These are phyloP conservation scores for Tragelaphus strepsiceros DNA, from an alignment of 2,113 vertebrate genomes.

Conservation along the genomic window DNA sequence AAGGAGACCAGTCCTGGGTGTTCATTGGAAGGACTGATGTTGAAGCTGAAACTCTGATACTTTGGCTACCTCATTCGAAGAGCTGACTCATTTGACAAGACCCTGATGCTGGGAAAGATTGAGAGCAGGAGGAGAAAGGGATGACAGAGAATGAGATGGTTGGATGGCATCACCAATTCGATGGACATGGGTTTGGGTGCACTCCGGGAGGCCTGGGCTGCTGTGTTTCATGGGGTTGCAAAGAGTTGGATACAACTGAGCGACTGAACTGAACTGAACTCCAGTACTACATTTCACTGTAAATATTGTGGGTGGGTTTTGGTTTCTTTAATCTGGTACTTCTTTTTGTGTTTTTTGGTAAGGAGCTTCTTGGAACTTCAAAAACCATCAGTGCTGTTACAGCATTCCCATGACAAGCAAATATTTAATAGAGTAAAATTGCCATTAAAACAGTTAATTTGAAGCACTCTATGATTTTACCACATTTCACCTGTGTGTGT, in stretches of 20 bases:
- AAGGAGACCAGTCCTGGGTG: no score
- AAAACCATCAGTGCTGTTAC: not conserved
- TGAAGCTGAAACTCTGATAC: no score
- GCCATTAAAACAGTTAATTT: not conserved
- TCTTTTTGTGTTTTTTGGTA: not conserved
- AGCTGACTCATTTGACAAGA: no score
- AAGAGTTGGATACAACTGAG: no score
- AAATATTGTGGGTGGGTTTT: not conserved
- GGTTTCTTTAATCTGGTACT: not conserved
- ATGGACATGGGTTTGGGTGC: no score
- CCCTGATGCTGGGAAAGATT: no score
- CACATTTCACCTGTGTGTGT: not conserved
- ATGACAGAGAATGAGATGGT: no score
- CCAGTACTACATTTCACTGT: not conserved
- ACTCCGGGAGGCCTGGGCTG: no score
- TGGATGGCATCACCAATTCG: no score
- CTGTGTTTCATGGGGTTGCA: fast-evolving
- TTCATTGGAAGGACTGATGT: no score
- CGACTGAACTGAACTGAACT: not conserved
- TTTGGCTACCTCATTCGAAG: no score
- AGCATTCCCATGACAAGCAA: not conserved
- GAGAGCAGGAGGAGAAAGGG: no score
- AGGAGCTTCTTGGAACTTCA: not conserved
- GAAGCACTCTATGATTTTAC: not conserved
- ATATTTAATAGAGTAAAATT: not conserved